phyloP scores from a whole-genome alignment of 2,113 vertebrate species.

The Hiodon alosoides region DNA sequence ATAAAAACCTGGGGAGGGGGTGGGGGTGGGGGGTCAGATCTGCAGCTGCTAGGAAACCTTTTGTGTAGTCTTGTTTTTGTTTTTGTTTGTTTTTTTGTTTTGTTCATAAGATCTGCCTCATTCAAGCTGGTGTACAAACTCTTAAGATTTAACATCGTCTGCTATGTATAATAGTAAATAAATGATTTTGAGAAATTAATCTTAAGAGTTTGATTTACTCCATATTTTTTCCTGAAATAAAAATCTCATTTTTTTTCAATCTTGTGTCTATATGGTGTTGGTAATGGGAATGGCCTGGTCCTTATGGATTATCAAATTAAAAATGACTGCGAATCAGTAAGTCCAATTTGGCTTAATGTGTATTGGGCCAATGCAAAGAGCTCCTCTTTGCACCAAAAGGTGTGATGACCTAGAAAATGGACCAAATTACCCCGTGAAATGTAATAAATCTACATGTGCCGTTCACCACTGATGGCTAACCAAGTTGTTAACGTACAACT shows the following conservation, averaged over 20 bases:
- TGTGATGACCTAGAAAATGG: too few species aligned
- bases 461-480: too few species aligned
- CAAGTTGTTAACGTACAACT: too few species aligned
- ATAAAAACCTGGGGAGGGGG: constrained; percentile 32
- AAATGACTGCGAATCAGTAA: neutral
- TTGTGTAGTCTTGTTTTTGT: constrained; percentile 59
- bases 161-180: constrained; percentile 89
- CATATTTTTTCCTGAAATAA: constrained; percentile 61
- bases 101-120: constrained; percentile 56
- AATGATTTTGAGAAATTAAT: constrained; percentile 84
- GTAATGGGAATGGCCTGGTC: neutral
- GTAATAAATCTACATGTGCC: too few species aligned
- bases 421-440: too few species aligned
- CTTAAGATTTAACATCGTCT: constrained; percentile 72
- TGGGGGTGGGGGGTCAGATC: constrained; percentile 34
- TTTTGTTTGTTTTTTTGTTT: constrained; percentile 14
- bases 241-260: constrained; percentile 46
- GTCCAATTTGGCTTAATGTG: too few species aligned
- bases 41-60: constrained; percentile 72
- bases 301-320: neutral
- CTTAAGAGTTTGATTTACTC: constrained; percentile 74
- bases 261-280: constrained; percentile 16
- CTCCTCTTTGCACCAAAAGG: too few species aligned
- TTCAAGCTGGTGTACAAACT: constrained; percentile 65
- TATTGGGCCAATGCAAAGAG: too few species aligned